Percentiles rank a stretch among this genome's conserved stretches.
phyloP scores from a whole-genome alignment of 2,797 vertebrate species.

The Gastrophryne carolinensis region DNA sequence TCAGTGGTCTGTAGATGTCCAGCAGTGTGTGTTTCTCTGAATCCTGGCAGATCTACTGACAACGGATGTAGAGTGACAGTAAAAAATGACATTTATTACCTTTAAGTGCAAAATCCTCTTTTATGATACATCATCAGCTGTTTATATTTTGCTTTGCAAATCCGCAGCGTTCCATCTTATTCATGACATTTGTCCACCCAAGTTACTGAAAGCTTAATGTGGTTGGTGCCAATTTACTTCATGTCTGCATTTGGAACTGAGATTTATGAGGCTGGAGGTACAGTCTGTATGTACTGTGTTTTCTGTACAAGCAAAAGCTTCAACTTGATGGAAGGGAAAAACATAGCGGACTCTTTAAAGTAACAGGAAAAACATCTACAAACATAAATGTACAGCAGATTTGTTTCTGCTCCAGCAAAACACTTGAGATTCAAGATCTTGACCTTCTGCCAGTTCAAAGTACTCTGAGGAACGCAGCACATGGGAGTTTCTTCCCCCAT shows the following conservation, averaged over 20 bases:
- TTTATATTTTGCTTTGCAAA: not conserved
- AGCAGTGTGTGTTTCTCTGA: not conserved
- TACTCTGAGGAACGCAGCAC: too few species aligned
- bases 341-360: not conserved
- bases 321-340: not conserved
- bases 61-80: not conserved
- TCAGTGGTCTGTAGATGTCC: too few species aligned
- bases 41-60: not conserved
- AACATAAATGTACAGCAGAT: too few species aligned
- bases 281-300: not conserved
- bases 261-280: not conserved
- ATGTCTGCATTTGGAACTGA: not conserved
- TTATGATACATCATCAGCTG: not conserved
- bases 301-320: not conserved
- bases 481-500: too few species aligned
- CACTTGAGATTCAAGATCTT: too few species aligned
- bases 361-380: too few species aligned
- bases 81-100: not conserved
- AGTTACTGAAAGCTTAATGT: not conserved
- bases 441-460: too few species aligned
- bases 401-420: too few species aligned
- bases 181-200: not conserved
- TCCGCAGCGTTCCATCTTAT: not conserved
- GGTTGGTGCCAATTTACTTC: not conserved
- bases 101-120: not conserved